Percentiles rank a stretch among this genome's conserved stretches.
Conservation (phyloP, 2,888 invertebrate genomes). For the Amaurobius ferox region DNA sequence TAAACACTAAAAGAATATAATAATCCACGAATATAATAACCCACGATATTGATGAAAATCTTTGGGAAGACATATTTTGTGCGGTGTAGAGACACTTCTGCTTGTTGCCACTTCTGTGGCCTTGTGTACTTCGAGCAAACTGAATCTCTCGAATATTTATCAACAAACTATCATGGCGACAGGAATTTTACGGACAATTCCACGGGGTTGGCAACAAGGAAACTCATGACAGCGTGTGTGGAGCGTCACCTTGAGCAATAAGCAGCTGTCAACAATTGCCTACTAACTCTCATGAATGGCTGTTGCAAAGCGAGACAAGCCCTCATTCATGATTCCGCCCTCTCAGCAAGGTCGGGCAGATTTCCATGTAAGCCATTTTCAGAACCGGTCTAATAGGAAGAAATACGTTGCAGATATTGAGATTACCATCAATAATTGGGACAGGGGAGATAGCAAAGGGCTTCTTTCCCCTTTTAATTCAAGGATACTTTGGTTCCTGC, state of each 20-base stretch:
- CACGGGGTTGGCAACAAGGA: neutral
- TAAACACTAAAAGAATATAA: too few species aligned
- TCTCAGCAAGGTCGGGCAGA: neutral
- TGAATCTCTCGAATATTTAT: too few species aligned
- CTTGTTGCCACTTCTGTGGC: too few species aligned
- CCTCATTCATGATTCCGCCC: slow-evolving; percentile 5
- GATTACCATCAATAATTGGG: neutral
- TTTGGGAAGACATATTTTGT: too few species aligned
- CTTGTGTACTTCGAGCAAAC: too few species aligned
- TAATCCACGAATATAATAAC: too few species aligned
- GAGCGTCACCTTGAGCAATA: neutral
- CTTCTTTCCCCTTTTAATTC: neutral
- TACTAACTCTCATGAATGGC: neutral
- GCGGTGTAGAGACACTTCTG: too few species aligned
- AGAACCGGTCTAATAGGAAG: slow-evolving; percentile 8
- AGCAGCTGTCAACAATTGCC: neutral
- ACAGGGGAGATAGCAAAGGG: neutral
- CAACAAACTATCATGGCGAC: neutral
- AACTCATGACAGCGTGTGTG: neutral
- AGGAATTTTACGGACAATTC: too few species aligned
- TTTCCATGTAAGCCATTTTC: neutral
- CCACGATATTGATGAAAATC: too few species aligned
- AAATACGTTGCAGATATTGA: neutral
- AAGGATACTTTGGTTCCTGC: neutral
- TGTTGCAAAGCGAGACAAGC: neutral